Evolutionary conservation across 1,140 invertebrate genomes (phyloP).

Genomic region (Cardiocondyla obscurior): DNA sequence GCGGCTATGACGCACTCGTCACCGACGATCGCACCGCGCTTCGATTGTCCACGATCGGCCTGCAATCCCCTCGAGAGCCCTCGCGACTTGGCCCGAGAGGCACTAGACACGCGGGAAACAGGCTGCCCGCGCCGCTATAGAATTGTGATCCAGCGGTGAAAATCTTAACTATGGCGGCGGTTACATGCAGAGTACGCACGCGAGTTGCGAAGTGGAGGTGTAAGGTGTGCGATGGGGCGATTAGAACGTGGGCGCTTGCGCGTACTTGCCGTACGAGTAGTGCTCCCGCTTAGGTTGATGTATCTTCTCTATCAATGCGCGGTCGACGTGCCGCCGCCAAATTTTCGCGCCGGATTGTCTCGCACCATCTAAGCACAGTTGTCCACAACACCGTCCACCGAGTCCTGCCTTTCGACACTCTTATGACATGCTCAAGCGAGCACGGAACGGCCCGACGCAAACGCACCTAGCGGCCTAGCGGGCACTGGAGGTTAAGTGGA

Average conservation of each 20-base stretch:
- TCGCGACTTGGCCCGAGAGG: constrained; percentile 22
- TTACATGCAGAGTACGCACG: constrained; percentile 55
- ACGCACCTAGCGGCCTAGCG: constrained; percentile 65
- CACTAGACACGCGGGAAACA: constrained; percentile 50
- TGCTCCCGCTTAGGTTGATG: not conserved
- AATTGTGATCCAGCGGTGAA: constrained; percentile 63
- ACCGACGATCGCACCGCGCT: too few relatives aligned
- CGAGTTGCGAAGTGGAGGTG: not conserved
- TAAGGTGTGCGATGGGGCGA: too few relatives aligned
- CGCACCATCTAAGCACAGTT: constrained; percentile 45
- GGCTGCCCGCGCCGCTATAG: constrained; percentile 38
- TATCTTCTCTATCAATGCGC: not conserved
- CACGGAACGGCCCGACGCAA: constrained; percentile 36
- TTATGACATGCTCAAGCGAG: constrained; percentile 3
- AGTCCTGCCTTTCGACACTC: constrained; percentile 22
- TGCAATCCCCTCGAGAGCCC: not conserved
- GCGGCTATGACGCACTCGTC: not conserved
- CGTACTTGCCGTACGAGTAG: constrained; percentile 48
- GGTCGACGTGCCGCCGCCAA: not conserved
- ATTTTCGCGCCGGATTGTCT: constrained; percentile 17
- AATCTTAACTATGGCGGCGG: constrained; percentile 71
- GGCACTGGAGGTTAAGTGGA: constrained; percentile 66
- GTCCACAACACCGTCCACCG: constrained; percentile 40
- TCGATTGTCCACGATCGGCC: too few relatives aligned
- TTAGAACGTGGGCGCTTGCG: constrained; percentile 64